Base-by-base conservation (phyloP, 2,888 invertebrate species). In the Cheilosia soror region DNA sequence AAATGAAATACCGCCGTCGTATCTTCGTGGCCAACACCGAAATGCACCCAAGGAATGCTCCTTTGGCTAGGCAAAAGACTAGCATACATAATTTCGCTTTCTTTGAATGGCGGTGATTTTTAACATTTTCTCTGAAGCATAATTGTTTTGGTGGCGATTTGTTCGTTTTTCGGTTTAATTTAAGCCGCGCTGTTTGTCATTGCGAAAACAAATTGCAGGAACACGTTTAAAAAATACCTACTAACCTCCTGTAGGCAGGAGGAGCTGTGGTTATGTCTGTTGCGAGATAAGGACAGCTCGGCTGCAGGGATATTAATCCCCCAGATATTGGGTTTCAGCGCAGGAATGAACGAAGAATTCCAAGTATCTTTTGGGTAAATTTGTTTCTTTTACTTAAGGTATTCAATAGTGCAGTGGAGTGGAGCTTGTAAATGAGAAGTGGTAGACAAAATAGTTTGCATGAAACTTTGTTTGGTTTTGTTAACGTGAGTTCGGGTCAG, bases 181-280 rank as follows among this genome's bases (percentile, higher is more conserved):
- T 71, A 71, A 60, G 65, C 55, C 60, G 53, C 40, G 15, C 15
- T 37, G 69, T 76, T 71, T 85, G 75, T 76, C 80, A 85, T 76
- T 81, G 71, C 53, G 66, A 66, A 71, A 76, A 85, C 84, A 80
- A 80, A 85, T 85, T 80, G 66, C 69, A 29, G 62, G 55, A 68
- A 85, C 84, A 85, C 66, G 80, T 85, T 80, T 80, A 76, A 66
- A 66, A 85, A 85, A 85, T 85, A 76, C 84, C 76, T 84, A 85
- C 71, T 80, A 85, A 85, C 80, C 84, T 80, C 76, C 49, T 80
- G 33, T 49, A 47, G 13, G 9, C 31, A 47, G n/a, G 27, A 51
- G 51, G 4, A 37, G 11, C 60, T 27, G 4, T 31, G 20, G n/a
- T 9, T 0, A 15, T 49, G 13, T 20, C 40, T 27, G 37, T 27